Evolutionary conservation across 2,888 invertebrate genomes (phyloP).

Genomic region (Pandemis heparana): DNA sequence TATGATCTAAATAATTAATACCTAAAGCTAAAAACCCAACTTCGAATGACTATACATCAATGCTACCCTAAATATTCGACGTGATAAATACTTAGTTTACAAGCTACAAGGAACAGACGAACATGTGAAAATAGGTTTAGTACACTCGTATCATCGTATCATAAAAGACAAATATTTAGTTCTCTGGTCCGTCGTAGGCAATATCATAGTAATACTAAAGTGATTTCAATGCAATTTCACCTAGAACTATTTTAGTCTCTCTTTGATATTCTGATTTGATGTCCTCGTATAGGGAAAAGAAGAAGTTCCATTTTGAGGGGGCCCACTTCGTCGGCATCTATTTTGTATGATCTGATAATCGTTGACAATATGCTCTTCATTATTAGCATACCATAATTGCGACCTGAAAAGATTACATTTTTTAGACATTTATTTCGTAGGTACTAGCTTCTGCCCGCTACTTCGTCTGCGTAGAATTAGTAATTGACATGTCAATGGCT

Average conservation of each 20-base stretch:
- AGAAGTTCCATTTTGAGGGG: slow-evolving; percentile 74
- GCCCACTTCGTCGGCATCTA: slow-evolving; percentile 66
- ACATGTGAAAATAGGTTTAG: background rate
- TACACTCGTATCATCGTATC: too few relatives aligned
- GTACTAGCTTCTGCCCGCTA: too few relatives aligned
- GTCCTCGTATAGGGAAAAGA: slow-evolving; percentile 71
- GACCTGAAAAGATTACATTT: slow-evolving; percentile 57
- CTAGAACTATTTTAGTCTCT: slow-evolving; percentile 47
- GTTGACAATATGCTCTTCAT: slow-evolving; percentile 72
- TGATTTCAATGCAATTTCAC: slow-evolving; percentile 2
- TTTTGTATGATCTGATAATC: slow-evolving; percentile 65
- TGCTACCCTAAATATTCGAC: background rate
- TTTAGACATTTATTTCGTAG: background rate
- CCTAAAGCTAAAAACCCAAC: background rate
- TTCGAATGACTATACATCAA: background rate
- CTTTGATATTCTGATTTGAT: slow-evolving; percentile 63
- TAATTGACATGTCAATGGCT: too few relatives aligned
- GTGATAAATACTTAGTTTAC: background rate
- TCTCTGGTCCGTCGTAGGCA: background rate
- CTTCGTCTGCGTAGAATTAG: too few relatives aligned
- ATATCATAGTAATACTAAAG: slow-evolving; percentile 10
- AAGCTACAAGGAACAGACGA: background rate
- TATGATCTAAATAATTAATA: background rate
- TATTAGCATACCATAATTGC: slow-evolving; percentile 76
- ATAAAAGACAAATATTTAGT: background rate